Conservation (phyloP, 2,797 vertebrate species). For the Choloepus didactylus region DNA sequence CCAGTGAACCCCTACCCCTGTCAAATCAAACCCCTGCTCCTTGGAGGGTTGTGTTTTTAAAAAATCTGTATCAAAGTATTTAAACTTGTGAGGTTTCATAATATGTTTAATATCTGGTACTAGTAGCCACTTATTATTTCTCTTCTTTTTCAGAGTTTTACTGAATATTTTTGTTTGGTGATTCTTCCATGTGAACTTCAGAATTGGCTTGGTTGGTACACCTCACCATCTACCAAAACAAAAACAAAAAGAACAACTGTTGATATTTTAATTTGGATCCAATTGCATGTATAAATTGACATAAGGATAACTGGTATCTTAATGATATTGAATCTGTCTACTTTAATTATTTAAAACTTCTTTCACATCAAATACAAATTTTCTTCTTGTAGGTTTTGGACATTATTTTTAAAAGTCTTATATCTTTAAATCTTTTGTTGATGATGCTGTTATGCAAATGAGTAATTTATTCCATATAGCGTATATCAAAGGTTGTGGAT, state of each 20-base stretch:
- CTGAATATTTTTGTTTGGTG: background rate
- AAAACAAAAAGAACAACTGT: background rate
- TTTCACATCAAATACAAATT: background rate
- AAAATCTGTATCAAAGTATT: too few relatives aligned
- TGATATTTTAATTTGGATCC: background rate
- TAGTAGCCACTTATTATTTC: background rate
- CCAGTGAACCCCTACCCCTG: too few relatives aligned
- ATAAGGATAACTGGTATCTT: background rate
- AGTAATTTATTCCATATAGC: background rate
- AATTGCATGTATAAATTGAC: background rate
- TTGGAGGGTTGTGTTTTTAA: too few relatives aligned
- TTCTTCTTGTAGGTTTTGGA: background rate
- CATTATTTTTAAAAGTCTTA: background rate
- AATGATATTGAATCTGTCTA: background rate
- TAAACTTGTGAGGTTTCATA: too few relatives aligned
- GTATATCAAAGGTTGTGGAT: background rate
- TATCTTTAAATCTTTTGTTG: background rate
- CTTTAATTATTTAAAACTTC: background rate
- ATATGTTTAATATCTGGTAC: background rate
- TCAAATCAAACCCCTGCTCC: too few relatives aligned
- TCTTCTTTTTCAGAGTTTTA: background rate
- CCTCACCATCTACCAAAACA: background rate
- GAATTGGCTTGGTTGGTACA: background rate
- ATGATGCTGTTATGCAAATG: conserved; percentile 8
- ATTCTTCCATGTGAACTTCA: background rate